These are phyloP conservation scores for Pelusios castaneus DNA, from an alignment of 2,113 vertebrate species.

Conservation along the genomic window DNA sequence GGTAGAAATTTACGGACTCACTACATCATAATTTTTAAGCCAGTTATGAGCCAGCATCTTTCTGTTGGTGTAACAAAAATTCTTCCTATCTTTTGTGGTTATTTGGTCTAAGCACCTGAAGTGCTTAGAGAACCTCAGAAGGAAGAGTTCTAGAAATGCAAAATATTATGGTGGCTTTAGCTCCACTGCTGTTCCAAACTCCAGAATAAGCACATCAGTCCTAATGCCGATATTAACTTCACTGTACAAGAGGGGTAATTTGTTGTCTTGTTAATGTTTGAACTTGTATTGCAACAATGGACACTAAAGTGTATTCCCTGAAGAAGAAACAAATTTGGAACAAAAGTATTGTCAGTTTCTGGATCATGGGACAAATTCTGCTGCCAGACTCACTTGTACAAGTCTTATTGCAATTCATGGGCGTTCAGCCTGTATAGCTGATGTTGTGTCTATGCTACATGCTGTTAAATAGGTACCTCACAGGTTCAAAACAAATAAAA, in stretches of 20 bases:
- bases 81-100: conserved; percentile 41
- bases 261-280: neutral
- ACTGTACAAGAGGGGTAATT: neutral
- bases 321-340: neutral
- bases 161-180: conserved; percentile 27
- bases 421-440: neutral
- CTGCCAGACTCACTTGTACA: neutral
- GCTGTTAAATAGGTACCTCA: neutral
- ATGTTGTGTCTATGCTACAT: neutral
- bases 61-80: conserved; percentile 47
- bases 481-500: no score
- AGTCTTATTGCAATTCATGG: neutral
- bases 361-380: neutral
- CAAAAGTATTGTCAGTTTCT: neutral
- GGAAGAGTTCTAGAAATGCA: conserved; percentile 44
- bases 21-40: conserved; percentile 43
- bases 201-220: neutral
- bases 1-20: conserved; percentile 26
- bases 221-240: neutral
- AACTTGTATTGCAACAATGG: neutral
- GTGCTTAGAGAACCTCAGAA: conserved; percentile 24
- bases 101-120: conserved; percentile 31
- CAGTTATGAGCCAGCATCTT: conserved; percentile 56
- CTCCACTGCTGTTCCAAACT: conserved; percentile 53
- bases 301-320: neutral